Evolutionary conservation across 2,797 vertebrate genomes (phyloP).

Genomic region (Lerista edwardsae): DNA sequence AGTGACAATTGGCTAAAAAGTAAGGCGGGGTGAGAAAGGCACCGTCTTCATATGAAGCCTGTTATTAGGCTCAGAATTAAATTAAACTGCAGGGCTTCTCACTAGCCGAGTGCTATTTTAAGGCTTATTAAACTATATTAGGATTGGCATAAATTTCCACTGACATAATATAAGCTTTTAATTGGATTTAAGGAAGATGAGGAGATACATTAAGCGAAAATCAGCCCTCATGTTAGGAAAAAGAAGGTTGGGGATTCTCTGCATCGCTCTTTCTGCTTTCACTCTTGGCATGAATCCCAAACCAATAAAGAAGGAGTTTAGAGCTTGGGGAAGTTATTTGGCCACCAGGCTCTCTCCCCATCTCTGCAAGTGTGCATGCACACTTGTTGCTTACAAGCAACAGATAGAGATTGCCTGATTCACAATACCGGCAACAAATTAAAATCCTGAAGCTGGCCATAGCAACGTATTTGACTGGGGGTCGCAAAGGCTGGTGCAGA

Average conservation of each 20-base stretch:
- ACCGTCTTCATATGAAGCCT: slow-evolving; percentile 78
- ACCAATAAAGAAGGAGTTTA: slow-evolving; percentile 12
- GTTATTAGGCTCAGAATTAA: slow-evolving; percentile 82
- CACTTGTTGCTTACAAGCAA: slow-evolving; percentile 18
- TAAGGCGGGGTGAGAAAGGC: slow-evolving; percentile 75
- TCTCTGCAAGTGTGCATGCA: not conserved
- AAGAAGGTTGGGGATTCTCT: slow-evolving; percentile 69
- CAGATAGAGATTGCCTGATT: not conserved
- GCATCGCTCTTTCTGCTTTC: slow-evolving; percentile 64
- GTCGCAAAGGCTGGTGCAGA: not conserved
- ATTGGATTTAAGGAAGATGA: slow-evolving; percentile 83
- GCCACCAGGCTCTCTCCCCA: slow-evolving; percentile 43
- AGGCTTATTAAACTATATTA: slow-evolving; percentile 86
- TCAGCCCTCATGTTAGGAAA: slow-evolving; percentile 60
- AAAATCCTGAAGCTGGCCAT: not conserved
- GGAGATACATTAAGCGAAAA: slow-evolving; percentile 78
- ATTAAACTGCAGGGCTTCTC: slow-evolving; percentile 83
- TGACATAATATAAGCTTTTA: slow-evolving; percentile 83
- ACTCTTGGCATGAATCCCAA: slow-evolving; percentile 66
- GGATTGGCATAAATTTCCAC: slow-evolving; percentile 85
- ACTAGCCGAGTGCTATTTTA: slow-evolving; percentile 82
- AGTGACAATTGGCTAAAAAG: slow-evolving; percentile 68
- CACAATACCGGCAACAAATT: not conserved
- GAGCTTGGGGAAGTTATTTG: slow-evolving; percentile 55
- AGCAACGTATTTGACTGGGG: not conserved